Percentiles rank a stretch among this genome's conserved stretches.
Conservation (phyloP, 2,113 vertebrate species). For the Ophiodon elongatus region DNA sequence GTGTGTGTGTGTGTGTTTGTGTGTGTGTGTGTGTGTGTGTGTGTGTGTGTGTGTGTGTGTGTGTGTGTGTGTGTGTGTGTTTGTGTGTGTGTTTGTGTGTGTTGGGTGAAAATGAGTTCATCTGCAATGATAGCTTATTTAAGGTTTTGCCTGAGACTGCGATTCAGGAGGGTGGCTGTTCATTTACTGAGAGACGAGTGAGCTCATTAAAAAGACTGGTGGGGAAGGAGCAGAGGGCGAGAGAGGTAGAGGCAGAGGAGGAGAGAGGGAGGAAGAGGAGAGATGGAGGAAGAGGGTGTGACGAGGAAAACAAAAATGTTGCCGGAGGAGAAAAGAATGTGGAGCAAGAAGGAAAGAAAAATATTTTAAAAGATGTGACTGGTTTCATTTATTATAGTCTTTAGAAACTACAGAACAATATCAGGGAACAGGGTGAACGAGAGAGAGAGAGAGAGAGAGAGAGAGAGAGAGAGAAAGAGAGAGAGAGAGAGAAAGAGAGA, state of each 20-base stretch:
- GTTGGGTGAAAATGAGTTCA: slow-evolving; percentile 32
- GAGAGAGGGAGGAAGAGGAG: background rate
- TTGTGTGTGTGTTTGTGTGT: background rate
- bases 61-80: background rate
- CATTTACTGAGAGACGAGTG: slow-evolving; percentile 21
- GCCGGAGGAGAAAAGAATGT: slow-evolving; percentile 9
- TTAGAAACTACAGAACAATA: background rate
- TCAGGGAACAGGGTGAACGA: background rate
- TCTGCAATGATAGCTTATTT: slow-evolving; percentile 43
- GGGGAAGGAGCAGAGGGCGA: slow-evolving; percentile 18
- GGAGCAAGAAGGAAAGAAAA: background rate
- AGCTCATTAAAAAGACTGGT: slow-evolving; percentile 54
- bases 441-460: no score
- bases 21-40: background rate
- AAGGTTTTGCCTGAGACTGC: slow-evolving; percentile 31
- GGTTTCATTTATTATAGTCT: background rate
- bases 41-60: background rate
- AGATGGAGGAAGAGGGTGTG: slow-evolving; percentile 2
- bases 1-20: background rate
- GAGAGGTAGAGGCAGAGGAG: background rate
- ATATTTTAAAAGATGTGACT: background rate
- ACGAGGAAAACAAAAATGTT: background rate
- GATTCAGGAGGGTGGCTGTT: slow-evolving; percentile 42
- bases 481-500: no score
- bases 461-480: no score